These are phyloP conservation scores for Drosophila leontia DNA, from an alignment of 1,140 invertebrate genomes.

Conservation along the genomic window DNA sequence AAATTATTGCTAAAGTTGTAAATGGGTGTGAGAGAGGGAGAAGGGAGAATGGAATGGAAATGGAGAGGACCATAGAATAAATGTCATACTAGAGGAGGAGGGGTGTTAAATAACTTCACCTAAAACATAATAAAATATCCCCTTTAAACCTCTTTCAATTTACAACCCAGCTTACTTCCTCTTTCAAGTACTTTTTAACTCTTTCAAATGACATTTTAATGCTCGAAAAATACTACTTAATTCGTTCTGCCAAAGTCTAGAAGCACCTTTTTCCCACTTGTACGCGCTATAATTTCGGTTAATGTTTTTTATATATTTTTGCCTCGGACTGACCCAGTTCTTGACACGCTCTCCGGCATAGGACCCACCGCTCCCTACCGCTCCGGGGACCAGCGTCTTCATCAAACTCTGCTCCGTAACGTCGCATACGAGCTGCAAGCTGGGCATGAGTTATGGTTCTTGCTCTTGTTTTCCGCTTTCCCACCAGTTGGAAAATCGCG, in stretches of 20 bases:
- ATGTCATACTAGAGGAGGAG: not conserved
- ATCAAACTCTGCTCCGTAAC: conserved; percentile 31
- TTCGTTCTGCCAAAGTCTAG: not conserved
- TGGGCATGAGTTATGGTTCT: conserved; percentile 55
- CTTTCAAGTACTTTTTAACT: not conserved
- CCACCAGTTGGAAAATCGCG: conserved; percentile 65
- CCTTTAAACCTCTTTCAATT: not conserved
- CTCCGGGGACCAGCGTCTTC: conserved; percentile 31
- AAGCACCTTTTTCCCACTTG: not conserved
- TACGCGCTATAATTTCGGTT: conserved; percentile 77
- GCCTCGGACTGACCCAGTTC: conserved; percentile 67
- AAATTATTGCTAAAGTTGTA: conserved; percentile 8
- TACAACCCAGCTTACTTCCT: accelerated
- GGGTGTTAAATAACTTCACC: too few species aligned
- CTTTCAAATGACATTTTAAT: conserved; percentile 6
- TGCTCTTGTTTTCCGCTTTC: conserved; percentile 30
- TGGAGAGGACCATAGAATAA: not conserved
- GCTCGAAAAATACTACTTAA: not conserved
- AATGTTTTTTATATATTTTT: conserved; percentile 79
- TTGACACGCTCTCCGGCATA: conserved; percentile 56
- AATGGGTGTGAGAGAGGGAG: too few species aligned
- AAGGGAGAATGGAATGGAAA: not conserved
- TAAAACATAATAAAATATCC: not conserved
- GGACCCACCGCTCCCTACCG: not conserved
- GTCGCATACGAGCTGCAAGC: conserved; percentile 54